Conservation (phyloP, 2,113 vertebrate species). For the Austrofundulus limnaeus region DNA sequence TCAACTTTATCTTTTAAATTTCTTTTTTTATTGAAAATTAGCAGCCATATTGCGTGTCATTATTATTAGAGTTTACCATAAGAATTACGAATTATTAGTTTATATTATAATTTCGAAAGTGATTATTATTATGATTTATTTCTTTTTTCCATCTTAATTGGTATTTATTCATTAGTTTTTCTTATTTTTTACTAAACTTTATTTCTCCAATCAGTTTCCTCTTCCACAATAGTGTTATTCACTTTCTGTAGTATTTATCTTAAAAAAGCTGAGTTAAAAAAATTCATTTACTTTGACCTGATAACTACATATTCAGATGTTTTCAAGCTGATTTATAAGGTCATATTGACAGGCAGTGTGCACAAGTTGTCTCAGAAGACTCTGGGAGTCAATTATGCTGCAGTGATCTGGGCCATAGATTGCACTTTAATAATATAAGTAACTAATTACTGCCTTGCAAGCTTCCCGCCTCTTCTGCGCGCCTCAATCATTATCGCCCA, state of each 20-base stretch:
- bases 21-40: too few relatives aligned
- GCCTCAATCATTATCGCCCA: constrained; percentile 56
- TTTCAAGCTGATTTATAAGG: constrained; percentile 1
- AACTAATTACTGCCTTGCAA: constrained; percentile 59
- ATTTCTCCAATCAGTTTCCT: too few relatives aligned
- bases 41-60: too few relatives aligned
- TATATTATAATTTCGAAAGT: too few relatives aligned
- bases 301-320: not conserved
- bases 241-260: not conserved
- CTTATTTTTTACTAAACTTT: too few relatives aligned
- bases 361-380: constrained; percentile 27
- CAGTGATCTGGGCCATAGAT: constrained; percentile 58
- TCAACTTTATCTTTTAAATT: too few relatives aligned
- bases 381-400: constrained; percentile 57
- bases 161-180: too few relatives aligned
- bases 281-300: not conserved
- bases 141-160: too few relatives aligned
- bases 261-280: not conserved
- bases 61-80: too few relatives aligned
- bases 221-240: too few relatives aligned
- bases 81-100: too few relatives aligned
- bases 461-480: constrained; percentile 47
- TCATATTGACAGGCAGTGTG: constrained; percentile 7
- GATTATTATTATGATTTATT: too few relatives aligned
- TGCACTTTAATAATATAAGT: constrained; percentile 65